Base-by-base conservation (phyloP, 2,888 invertebrate genomes). In the Epinotia ramella region DNA sequence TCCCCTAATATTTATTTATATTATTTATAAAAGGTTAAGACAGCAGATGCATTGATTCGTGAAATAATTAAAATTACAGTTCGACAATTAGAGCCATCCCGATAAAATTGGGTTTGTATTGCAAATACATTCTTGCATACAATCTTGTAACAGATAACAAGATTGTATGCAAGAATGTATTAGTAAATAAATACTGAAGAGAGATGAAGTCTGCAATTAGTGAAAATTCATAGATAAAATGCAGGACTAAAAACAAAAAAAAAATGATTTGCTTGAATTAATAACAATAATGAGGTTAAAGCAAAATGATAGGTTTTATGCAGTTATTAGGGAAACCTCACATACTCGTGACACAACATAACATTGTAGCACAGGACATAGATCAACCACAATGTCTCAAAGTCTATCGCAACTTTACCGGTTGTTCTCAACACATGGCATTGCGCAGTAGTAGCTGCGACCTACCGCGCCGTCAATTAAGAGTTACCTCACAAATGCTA, bases 401-500 rank as follows among this genome's bases (percentile, higher is more conserved):
- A 18, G n/a, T 68, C n/a, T 66, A 72, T 66, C 57, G 76, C 63
- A 76, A 72, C 73, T 66, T 72, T 62, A 76, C 76, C 76, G 76
- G 76, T 76, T 76, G 56, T 72, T 60, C 70, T 44, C 66, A 67
- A 73, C 62, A 73, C 73, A 59, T 69, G 46, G 57, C 20, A 70
- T 76, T 76, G 62, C 71, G 72, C 56, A 71, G 76, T 40, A 60
- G 75, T 67, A 76, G 76, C 75, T 28, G 28, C 59, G 70, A 71
- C 72, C 69, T 57, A 76, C 71, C 76, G 62, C 72, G 20, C 82
- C 80, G 81, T 82, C 81, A 80, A 77, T 83, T 82, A 80, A 83
- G 70, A 77, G 81, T 88, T 88, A 84, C 87, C 86, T 85, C 88
- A 91, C 86, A 82, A 89, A 91, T 89, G 88, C 86, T 89, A 92